phyloP scores from a whole-genome alignment of 2,888 invertebrate genomes.

The Drosophila recens region DNA sequence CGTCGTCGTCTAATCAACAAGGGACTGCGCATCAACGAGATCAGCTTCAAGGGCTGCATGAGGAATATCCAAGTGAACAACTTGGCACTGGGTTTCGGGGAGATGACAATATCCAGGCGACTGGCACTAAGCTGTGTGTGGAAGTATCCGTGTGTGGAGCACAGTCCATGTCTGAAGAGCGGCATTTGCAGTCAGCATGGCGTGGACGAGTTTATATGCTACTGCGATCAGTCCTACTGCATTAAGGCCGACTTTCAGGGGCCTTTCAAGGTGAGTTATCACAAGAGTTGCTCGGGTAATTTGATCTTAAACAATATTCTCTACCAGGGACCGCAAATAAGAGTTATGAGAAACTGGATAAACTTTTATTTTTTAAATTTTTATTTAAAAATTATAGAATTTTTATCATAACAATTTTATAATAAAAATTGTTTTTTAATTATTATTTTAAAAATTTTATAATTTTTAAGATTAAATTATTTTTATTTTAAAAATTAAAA shows the following conservation, averaged over 20 bases:
- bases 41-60: conserved; percentile 92
- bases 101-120: conserved; percentile 92
- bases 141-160: conserved; percentile 93
- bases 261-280: conserved; percentile 88
- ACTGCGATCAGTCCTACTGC: conserved; percentile 91
- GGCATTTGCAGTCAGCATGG: conserved; percentile 93
- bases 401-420: too few species aligned
- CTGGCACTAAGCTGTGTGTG: conserved; percentile 92
- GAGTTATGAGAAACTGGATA: too few species aligned
- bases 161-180: conserved; percentile 90
- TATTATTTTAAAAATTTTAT: too few species aligned
- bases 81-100: conserved; percentile 91
- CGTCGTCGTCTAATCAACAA: conserved; percentile 91
- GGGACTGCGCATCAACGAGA: conserved; percentile 91
- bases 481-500: too few species aligned
- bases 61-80: conserved; percentile 90
- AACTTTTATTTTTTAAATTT: too few species aligned
- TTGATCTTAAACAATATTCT: too few species aligned
- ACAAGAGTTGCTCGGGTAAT: not conserved
- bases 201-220: conserved; percentile 91
- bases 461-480: too few species aligned
- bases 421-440: too few species aligned
- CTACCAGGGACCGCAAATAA: too few species aligned
- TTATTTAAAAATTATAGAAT: too few species aligned
- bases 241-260: conserved; percentile 91